phyloP scores from a whole-genome alignment of 2,888 invertebrate species.

The Tinea semifulvella region DNA sequence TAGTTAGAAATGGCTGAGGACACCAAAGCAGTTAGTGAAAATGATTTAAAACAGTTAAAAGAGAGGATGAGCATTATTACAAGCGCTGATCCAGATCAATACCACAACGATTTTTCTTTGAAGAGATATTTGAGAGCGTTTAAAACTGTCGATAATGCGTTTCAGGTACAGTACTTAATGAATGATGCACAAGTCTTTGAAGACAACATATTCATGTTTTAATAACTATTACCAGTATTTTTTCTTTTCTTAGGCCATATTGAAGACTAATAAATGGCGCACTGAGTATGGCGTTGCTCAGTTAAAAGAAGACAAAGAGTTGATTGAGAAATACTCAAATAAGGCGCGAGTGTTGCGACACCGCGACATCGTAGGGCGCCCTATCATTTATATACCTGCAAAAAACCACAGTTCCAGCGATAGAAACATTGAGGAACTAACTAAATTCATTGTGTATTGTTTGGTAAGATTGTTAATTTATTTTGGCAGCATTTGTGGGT shows the following conservation, averaged over 20 bases:
- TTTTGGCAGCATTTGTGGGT: background rate
- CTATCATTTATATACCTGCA: conserved; percentile 81
- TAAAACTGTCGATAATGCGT: conserved; percentile 76
- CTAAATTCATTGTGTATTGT: conserved; percentile 80
- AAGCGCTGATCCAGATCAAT: conserved; percentile 77
- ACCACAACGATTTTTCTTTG: conserved; percentile 78
- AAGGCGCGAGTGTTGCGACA: conserved; percentile 77
- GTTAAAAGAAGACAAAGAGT: conserved; percentile 60
- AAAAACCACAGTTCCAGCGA: conserved; percentile 78
- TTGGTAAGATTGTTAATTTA: conserved; percentile 56
- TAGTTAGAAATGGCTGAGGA: conserved; percentile 45
- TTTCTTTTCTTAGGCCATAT: conserved; percentile 63
- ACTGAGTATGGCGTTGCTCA: conserved; percentile 74
- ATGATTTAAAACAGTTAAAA: conserved; percentile 72
- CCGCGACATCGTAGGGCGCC: conserved; percentile 76
- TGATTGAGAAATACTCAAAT: conserved; percentile 66
- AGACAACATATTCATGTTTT: background rate
- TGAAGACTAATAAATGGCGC: conserved; percentile 85
- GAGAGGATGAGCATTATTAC: conserved; percentile 76
- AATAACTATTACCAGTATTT: conserved; percentile 2
- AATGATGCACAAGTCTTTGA: background rate
- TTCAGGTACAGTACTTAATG: conserved; percentile 75
- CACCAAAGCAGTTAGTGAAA: conserved; percentile 65
- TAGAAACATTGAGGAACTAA: conserved; percentile 78
- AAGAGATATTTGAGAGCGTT: conserved; percentile 78